Base-by-base conservation (phyloP, 2,797 vertebrate genomes). In the Characodon lateralis region DNA sequence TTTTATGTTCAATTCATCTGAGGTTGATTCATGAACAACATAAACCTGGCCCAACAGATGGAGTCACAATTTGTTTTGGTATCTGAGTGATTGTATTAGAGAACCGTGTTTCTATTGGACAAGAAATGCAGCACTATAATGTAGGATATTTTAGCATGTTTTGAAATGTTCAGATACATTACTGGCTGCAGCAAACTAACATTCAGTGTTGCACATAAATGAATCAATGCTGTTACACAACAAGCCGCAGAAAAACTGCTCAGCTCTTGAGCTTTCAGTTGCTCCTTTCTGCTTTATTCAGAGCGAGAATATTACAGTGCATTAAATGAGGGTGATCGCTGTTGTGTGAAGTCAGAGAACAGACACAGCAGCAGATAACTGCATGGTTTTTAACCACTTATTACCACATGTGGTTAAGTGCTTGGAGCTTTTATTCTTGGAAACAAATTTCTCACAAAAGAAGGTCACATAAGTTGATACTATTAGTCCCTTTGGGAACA, bases 401-500 rank as follows among this genome's bases (percentile, higher is more conserved):
- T 3, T 26, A 46, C 65, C 65, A 48, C 66, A 69, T 69, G 66
- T 48, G 66, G 66, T 48, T 48, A 2, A 69, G n/a, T 48, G 43
- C 63, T 77, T 74, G 55, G 77, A 86, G 72, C 72, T 78, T 92
- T 93, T 92, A 91, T 89, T 93, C 2, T 18, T 77, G 78, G 77
- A 74, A 35, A 88, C 71, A 78, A 24, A 81, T 79, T 76, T 78
- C 31, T 85, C 43, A 86, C 43, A 81, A 70, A 87, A 78, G 55
- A 12, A 61, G 8, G 43, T 50, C n/a, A 68, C 69, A 66, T 59
- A 5, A 78, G 68, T 74, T 77, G 79, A 83, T 81, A 65, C 43
- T n/a, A 39, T 61, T 59, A 77, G 50, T 77, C n/a, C 58, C 43
- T 76, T 31, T 24, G 59, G 72, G 61, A 22, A 50, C 71, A 63